Conservation (phyloP, 2,113 vertebrate genomes). For the Lepidothrix coronata region DNA sequence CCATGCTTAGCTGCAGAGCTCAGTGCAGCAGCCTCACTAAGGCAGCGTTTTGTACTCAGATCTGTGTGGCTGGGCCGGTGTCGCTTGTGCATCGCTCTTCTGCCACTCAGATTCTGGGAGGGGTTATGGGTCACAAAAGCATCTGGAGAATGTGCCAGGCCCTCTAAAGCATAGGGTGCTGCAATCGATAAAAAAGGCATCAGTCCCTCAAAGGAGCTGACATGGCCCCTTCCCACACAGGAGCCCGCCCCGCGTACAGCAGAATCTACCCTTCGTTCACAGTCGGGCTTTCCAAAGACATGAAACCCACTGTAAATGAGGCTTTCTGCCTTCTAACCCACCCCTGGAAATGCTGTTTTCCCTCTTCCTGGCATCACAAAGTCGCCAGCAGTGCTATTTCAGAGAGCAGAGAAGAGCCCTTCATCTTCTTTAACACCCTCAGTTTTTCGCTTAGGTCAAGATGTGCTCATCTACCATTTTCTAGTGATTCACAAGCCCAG, state of each 20-base stretch:
- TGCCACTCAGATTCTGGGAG: rapidly evolving
- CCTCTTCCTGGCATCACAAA: not conserved
- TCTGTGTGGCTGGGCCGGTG: rapidly evolving
- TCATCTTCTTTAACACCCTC: not conserved
- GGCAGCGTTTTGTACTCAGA: not conserved
- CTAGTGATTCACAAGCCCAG: conserved; percentile 54
- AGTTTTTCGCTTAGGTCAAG: conserved; percentile 19
- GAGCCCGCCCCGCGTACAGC: rapidly evolving
- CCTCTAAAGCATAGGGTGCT: not conserved
- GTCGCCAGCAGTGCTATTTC: not conserved
- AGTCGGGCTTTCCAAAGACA: not conserved
- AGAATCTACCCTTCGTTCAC: not conserved
- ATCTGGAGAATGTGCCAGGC: not conserved
- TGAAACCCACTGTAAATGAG: not conserved
- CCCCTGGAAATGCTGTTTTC: not conserved
- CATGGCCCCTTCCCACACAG: rapidly evolving
- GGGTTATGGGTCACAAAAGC: not conserved
- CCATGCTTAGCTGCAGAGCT: not conserved
- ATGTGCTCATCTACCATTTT: conserved; percentile 26
- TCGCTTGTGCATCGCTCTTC: rapidly evolving
- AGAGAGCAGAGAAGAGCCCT: not conserved
- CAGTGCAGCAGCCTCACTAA: not conserved
- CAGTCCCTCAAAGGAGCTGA: not conserved
- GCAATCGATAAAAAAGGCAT: not conserved
- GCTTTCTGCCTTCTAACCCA: not conserved